These are phyloP conservation scores for Bugula neritina DNA, from an alignment of 2,888 invertebrate genomes.

Conservation along the genomic window DNA sequence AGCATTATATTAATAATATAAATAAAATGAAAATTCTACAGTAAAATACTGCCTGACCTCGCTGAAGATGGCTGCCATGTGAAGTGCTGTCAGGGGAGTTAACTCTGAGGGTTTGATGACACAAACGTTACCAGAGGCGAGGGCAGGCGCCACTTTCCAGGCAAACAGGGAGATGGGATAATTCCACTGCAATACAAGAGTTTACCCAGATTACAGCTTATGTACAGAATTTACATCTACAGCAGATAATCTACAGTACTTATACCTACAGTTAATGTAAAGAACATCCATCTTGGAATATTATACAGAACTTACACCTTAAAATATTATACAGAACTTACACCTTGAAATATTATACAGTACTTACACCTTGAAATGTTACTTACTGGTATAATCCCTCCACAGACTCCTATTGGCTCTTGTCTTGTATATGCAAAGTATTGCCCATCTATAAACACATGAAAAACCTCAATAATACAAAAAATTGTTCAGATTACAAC, in stretches of 20 bases:
- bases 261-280: too few species aligned
- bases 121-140: slow-evolving; percentile 32
- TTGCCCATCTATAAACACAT: slow-evolving; percentile 43
- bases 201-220: background rate
- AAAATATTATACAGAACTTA: too few species aligned
- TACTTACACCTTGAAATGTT: too few species aligned
- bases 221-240: too few species aligned
- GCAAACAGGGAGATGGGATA: slow-evolving; percentile 32
- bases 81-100: slow-evolving; percentile 33
- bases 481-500: too few species aligned
- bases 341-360: too few species aligned
- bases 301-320: too few species aligned
- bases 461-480: too few species aligned
- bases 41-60: slow-evolving; percentile 32
- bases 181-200: slow-evolving; percentile 42
- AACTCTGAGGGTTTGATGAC: slow-evolving; percentile 34
- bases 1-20: too few species aligned
- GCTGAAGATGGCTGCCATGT: slow-evolving; percentile 29
- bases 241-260: too few species aligned
- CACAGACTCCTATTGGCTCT: slow-evolving; percentile 88
- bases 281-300: too few species aligned
- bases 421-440: slow-evolving; percentile 47
- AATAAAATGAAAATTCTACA: too few species aligned
- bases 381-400: slow-evolving; percentile 73
- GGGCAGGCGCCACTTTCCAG: slow-evolving; percentile 34